phyloP scores from a whole-genome alignment of 2,888 invertebrate species.

The Napeogenes sylphis region DNA sequence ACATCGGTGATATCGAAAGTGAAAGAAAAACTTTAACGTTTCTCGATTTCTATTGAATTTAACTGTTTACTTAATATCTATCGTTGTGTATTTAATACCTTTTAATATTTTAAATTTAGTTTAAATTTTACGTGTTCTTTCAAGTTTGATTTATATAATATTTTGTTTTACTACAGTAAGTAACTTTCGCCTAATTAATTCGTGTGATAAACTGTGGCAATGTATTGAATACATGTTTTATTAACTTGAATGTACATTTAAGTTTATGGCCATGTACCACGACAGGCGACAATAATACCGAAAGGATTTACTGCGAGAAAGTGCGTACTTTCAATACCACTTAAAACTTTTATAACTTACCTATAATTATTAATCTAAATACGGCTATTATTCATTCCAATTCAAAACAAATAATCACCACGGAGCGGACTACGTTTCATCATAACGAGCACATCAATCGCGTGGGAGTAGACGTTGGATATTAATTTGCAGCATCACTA shows the following conservation, averaged over 20 bases:
- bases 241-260: slow-evolving; percentile 27
- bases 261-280: slow-evolving; percentile 22
- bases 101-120: not conserved
- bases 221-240: slow-evolving; percentile 28
- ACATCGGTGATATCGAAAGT: slow-evolving; percentile 5
- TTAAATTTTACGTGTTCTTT: slow-evolving; percentile 7
- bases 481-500: slow-evolving; percentile 43
- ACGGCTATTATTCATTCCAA: not conserved
- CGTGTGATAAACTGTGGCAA: slow-evolving; percentile 22
- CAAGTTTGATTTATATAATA: not conserved
- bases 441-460: slow-evolving; percentile 21
- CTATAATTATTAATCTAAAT: no score
- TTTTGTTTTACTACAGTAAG: not conserved
- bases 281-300: slow-evolving; percentile 25
- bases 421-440: slow-evolving; percentile 18
- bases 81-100: no score
- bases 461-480: slow-evolving; percentile 41
- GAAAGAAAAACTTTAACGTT: not conserved
- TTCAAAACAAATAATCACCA: slow-evolving; percentile 8
- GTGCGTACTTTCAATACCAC: slow-evolving; percentile 14
- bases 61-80: not conserved
- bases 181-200: slow-evolving; percentile 24
- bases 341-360: slow-evolving; percentile 5
- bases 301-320: slow-evolving; percentile 28
- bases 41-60: slow-evolving; percentile 7